phyloP scores from a whole-genome alignment of 2,888 invertebrate species.

The Netelia virgata region DNA sequence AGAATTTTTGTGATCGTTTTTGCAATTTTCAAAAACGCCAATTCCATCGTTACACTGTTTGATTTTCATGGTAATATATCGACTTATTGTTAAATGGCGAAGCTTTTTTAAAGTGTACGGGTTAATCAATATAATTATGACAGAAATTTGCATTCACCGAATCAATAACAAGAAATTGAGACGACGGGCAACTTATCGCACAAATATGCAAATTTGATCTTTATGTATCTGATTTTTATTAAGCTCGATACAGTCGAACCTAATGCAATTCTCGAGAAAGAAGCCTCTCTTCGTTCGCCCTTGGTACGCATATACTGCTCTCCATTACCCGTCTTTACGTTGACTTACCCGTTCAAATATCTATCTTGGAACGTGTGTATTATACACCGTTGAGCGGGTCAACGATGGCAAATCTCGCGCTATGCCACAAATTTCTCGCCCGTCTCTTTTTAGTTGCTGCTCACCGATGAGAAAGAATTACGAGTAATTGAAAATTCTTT shows the following conservation, averaged over 20 bases:
- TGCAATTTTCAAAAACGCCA: too few relatives aligned
- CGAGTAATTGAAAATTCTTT: slow-evolving; percentile 33
- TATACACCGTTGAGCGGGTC: slow-evolving; percentile 15
- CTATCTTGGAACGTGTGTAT: slow-evolving; percentile 53
- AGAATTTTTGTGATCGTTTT: too few relatives aligned
- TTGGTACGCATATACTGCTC: slow-evolving; percentile 51
- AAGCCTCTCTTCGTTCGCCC: background rate
- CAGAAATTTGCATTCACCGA: background rate
- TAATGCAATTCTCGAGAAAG: slow-evolving; percentile 41
- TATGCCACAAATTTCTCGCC: slow-evolving; percentile 43
- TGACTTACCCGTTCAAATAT: slow-evolving; percentile 64
- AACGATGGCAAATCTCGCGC: slow-evolving; percentile 22
- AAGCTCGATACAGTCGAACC: slow-evolving; percentile 29
- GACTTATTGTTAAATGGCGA: slow-evolving; percentile 46
- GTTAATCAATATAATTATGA: too few relatives aligned
- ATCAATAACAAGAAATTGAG: background rate
- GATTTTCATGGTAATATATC: slow-evolving; percentile 36
- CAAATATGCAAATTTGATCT: slow-evolving; percentile 2
- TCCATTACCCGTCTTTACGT: slow-evolving; percentile 43
- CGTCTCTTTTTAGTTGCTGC: background rate
- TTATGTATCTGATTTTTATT: slow-evolving; percentile 20
- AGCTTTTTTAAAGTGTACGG: too few relatives aligned
- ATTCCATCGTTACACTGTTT: too few relatives aligned
- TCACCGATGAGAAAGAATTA: background rate
- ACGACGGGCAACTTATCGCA: background rate